A percentile compares a stretch with the other conserved stretches of the same genome.
Evolutionary conservation across 2,113 vertebrate species (phyloP).

Genomic region (Anthoscopus minutus): DNA sequence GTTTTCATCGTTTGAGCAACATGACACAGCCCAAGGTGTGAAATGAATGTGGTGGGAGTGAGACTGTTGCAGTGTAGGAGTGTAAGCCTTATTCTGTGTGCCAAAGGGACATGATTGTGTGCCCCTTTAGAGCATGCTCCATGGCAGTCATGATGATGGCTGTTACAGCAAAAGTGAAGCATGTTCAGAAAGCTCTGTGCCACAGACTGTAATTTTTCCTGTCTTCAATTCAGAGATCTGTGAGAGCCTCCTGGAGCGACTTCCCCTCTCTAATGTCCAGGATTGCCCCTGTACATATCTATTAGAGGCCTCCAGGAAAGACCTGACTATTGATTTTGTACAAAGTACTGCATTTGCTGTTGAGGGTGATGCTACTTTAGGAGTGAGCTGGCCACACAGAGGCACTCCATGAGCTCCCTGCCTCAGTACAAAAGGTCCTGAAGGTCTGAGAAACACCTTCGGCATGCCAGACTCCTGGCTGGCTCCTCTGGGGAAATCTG

Average conservation of each 20-base stretch:
- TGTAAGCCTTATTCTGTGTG: neutral
- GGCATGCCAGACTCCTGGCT: fast-evolving
- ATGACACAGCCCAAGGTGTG: neutral
- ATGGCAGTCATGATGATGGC: neutral
- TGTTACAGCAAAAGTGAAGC: neutral
- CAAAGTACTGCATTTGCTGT: neutral
- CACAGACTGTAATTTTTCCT: neutral
- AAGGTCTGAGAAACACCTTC: neutral
- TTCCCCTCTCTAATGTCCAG: neutral
- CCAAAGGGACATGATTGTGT: neutral
- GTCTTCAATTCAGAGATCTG: neutral
- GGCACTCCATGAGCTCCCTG: neutral
- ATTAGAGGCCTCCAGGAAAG: neutral
- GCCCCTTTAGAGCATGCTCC: neutral
- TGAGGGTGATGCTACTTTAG: neutral
- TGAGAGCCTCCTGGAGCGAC: neutral
- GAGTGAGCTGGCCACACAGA: neutral
- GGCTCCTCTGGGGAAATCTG: neutral
- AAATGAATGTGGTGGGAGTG: neutral
- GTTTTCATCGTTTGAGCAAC: fast-evolving
- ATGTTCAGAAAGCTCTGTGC: neutral
- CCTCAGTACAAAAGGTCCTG: fast-evolving
- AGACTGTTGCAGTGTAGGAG: neutral
- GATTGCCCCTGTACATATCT: neutral
- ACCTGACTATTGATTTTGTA: neutral